phyloP scores from a whole-genome alignment of 2,888 invertebrate species.

The Pristionchus entomophagus region DNA sequence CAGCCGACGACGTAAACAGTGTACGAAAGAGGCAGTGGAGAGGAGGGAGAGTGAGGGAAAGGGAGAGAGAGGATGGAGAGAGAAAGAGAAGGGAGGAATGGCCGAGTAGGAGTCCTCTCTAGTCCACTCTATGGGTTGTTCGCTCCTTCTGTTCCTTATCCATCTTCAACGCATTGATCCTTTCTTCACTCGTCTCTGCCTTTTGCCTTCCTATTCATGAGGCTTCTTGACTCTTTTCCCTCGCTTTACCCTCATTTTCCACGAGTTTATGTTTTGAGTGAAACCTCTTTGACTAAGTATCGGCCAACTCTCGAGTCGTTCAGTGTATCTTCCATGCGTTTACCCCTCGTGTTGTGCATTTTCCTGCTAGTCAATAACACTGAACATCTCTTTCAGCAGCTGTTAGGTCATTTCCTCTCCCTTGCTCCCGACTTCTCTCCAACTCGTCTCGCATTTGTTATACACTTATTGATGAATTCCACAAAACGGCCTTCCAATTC shows the following conservation, averaged over 20 bases:
- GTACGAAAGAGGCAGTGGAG: slow-evolving; percentile 31
- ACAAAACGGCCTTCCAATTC: not conserved
- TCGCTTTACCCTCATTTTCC: not conserved
- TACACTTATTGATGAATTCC: not conserved
- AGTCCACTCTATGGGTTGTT: not conserved
- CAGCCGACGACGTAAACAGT: slow-evolving; percentile 35
- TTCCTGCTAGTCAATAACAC: not conserved
- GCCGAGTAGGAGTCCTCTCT: not conserved
- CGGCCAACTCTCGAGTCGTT: too few species aligned
- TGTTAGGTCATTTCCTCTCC: slow-evolving; percentile 7
- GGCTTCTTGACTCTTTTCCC: not conserved
- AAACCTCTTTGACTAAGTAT: slow-evolving; percentile 12
- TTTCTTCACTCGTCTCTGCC: not conserved
- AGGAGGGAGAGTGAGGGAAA: slow-evolving; percentile 1
- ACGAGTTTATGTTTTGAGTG: not conserved
- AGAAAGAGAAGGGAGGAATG: slow-evolving; percentile 36
- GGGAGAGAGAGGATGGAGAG: slow-evolving; percentile 7
- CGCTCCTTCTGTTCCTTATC: slow-evolving; percentile 25
- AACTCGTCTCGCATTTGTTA: not conserved
- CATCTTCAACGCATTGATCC: slow-evolving; percentile 28
- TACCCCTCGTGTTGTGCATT: slow-evolving; percentile 3
- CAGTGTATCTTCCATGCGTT: not conserved
- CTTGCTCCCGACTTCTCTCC: not conserved
- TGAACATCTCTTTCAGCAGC: slow-evolving; percentile 21
- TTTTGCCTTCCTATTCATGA: not conserved